Conservation (phyloP, 2,113 vertebrate species). For the Tapirus terrestris region DNA sequence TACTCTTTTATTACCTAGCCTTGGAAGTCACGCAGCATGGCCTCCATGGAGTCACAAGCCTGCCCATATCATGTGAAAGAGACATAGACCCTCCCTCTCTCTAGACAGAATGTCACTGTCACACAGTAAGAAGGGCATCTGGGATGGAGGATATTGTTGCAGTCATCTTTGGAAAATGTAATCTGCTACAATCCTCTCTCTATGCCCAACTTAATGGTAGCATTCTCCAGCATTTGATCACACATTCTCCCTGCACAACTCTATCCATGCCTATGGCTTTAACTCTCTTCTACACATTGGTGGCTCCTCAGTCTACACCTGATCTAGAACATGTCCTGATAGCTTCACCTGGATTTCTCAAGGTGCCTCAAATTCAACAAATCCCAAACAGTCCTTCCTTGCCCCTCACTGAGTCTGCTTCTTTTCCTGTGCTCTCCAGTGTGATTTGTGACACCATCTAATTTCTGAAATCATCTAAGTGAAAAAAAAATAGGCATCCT, state of each 20-base stretch:
- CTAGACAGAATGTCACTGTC: neutral
- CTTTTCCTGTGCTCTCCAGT: neutral
- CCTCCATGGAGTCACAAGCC: neutral
- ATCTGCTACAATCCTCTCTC: neutral
- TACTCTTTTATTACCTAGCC: constrained; percentile 4
- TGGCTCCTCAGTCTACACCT: neutral
- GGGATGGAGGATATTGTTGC: neutral
- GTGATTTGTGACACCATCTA: neutral
- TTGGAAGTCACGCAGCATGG: neutral
- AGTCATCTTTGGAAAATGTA: neutral
- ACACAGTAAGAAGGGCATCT: neutral
- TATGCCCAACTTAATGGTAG: neutral
- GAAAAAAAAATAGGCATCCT: neutral
- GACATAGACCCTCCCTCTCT: neutral
- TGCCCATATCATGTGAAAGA: neutral
- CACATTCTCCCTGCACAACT: neutral
- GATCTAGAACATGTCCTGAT: neutral
- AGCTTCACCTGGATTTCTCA: constrained; percentile 8
- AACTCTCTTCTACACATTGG: neutral
- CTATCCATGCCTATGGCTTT: neutral
- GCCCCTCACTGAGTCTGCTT: neutral
- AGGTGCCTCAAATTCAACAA: neutral
- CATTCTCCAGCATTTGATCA: neutral
- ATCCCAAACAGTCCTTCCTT: neutral
- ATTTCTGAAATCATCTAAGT: neutral